Evolutionary conservation across 2,888 invertebrate species (phyloP), one percentile per base, ranked within the genome.

Genomic region (Drosophila mimetica): DNA sequence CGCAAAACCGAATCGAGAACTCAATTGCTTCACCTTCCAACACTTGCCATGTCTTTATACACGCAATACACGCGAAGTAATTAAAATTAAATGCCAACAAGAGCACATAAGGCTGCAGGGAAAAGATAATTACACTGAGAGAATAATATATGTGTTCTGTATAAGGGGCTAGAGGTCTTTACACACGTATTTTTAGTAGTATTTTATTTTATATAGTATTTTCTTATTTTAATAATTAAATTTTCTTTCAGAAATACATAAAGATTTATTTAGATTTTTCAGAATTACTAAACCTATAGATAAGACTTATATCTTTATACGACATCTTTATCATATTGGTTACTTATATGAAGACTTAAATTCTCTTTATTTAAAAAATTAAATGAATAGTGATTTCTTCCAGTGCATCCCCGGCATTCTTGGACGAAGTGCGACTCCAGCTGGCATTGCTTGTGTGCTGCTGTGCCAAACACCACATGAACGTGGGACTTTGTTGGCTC

Each of bases 21-120:
- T 59, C 59, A 79, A 67, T 76, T 70, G 66, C 59, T 66, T 36
- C 44, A 46, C 64, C 77, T 51, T 28, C 64, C 28, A 36, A 44
- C 25, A 16, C 41, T 41, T 36, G 34, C 25, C 44, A 28, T 28
- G 36, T 18, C 57, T 44, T 54, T n/a, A n/a, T n/a, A 41, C 39
- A 11, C 25, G 13, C 30, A 3, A n/a, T 39, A 53, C 61, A 60
- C 37, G 48, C 16, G 37, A 22, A 66, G 75, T 81, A 75, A 87
- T 85, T 87, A 81, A 85, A 87, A 77, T 85, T 71, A 74, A 79
- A 74, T 65, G 59, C 66, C 79, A 76, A 69, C 73, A 74, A 75
- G 70, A 60, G 70, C 63, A 48, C 64, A 71, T 71, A 83, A 71
- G 66, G 58, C 71, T 74, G 44, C 50, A 37, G 64, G 42, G 11